Base-by-base conservation (phyloP, 2,888 invertebrate genomes). In the Caenorhabditis afra region DNA sequence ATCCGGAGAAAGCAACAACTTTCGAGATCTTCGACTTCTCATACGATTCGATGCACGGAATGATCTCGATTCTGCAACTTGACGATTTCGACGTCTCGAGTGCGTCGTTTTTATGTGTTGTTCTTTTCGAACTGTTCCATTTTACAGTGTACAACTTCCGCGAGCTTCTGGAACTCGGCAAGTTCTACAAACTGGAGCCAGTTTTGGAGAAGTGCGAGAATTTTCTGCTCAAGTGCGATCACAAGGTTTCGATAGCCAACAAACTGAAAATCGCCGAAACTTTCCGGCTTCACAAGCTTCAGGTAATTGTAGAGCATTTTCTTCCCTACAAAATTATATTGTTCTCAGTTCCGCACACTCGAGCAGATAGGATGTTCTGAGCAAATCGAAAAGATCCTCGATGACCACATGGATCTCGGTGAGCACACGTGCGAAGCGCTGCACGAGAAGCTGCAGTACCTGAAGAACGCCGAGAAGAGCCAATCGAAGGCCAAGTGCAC, bases 1-100 rank as follows among this genome's bases (percentile, higher is more conserved):
- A 71, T 23, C 41, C 49, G 8, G 16, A 5, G 3, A 57, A 50
- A 10, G 8, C 37, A 14, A 64, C 45, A 0, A 39, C 55, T 11
- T 64, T 71, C 14, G 61, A 71, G 5, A 57, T 71, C 4, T 71
- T 71, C 12, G 71, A 71, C 12, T 71, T 71, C 64, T 57, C 71
- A 3, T 37, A 57, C 39, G 71, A 71, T 16, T 55, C 71, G 0
- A 35, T 71, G 10, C 57, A 47, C 11, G 71, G 71, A 29, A 71
- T 71, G 71, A 55, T 71, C 5, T 62, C 49, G n/a, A 71, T 71
- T 20, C 49, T 71, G 10, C 71, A 71, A 7, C 16, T 47, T 8
- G 71, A 71, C 20, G 23, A 22, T 1, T 71, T 64, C 41, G 64
- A 64, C 1, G n/a, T 71, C 20, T 57, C 39, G 5, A 0, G 68